Conservation (phyloP, 1,140 invertebrate genomes). For the Himalopsyche phryganea region DNA sequence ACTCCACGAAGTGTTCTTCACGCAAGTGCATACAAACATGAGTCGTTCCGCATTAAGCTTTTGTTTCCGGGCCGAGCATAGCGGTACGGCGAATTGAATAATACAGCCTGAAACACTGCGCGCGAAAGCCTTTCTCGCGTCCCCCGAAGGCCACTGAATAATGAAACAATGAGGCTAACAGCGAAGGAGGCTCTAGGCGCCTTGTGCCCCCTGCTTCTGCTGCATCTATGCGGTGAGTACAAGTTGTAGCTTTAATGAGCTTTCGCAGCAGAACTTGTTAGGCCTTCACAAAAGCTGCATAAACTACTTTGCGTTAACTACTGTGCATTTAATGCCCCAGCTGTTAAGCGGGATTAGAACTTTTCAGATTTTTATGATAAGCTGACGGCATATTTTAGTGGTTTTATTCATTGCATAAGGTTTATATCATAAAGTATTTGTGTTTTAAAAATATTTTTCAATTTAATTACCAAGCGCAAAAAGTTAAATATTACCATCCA, state of each 20-base stretch:
- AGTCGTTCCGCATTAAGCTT: constrained; percentile 3
- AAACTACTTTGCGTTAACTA: constrained; percentile 3
- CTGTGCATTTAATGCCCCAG: neutral
- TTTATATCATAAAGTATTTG: too few species aligned
- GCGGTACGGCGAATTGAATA: neutral
- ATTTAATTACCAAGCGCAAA: too few species aligned
- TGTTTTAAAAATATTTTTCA: too few species aligned
- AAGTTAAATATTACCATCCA: too few species aligned
- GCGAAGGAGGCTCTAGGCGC: constrained; percentile 13
- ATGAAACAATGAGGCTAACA: constrained; percentile 32
- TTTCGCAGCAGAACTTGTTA: neutral
- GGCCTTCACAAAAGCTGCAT: neutral
- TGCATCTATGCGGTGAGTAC: constrained; percentile 30
- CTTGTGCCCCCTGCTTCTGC: constrained; percentile 13
- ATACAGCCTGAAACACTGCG: neutral
- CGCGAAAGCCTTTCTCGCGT: constrained; percentile 5
- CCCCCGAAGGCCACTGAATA: constrained; percentile 22
- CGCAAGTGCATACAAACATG: neutral
- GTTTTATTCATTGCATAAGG: too few species aligned
- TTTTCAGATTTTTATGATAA: neutral
- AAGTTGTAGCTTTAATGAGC: constrained; percentile 1
- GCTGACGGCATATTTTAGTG: neutral
- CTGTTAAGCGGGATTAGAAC: neutral
- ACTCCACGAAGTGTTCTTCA: neutral
- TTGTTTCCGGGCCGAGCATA: neutral